Conservation (phyloP, 1,140 invertebrate genomes). For the Chelonus insularis region DNA sequence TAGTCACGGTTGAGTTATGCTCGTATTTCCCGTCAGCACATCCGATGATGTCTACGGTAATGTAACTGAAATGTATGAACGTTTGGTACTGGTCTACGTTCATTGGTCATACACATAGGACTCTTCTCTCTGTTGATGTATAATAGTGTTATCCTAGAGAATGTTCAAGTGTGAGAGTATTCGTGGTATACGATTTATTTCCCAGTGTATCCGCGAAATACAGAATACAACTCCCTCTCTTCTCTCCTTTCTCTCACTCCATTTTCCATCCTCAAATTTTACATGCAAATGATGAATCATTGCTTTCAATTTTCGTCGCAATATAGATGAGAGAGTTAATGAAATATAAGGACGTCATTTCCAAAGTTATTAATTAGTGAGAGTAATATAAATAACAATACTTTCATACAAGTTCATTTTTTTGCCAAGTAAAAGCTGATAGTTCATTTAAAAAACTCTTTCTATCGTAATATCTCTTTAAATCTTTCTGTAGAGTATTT, state of each 20-base stretch:
- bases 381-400: too few species aligned
- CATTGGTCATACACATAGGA: slow-evolving; percentile 5
- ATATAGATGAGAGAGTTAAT: background rate
- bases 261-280: slow-evolving; percentile 14
- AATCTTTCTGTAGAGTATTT: too few species aligned
- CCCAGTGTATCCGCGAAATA: slow-evolving; percentile 25
- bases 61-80: slow-evolving; percentile 58
- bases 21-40: slow-evolving; percentile 58
- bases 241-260: background rate
- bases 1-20: slow-evolving; percentile 54
- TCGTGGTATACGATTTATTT: slow-evolving; percentile 23
- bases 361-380: background rate
- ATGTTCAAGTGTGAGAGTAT: slow-evolving; percentile 16
- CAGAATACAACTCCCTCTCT: slow-evolving; percentile 20
- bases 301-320: slow-evolving; percentile 8
- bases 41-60: slow-evolving; percentile 57
- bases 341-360: background rate
- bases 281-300: slow-evolving; percentile 29
- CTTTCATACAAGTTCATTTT: too few species aligned
- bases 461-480: too few species aligned
- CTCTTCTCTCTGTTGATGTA: background rate
- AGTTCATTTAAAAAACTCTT: too few species aligned
- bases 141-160: slow-evolving; percentile 3
- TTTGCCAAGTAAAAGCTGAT: too few species aligned
- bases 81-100: slow-evolving; percentile 36